A percentile compares a stretch with the other conserved stretches of the same genome.
Conservation (phyloP, 2,888 invertebrate genomes). For the Agonopterix arenella region DNA sequence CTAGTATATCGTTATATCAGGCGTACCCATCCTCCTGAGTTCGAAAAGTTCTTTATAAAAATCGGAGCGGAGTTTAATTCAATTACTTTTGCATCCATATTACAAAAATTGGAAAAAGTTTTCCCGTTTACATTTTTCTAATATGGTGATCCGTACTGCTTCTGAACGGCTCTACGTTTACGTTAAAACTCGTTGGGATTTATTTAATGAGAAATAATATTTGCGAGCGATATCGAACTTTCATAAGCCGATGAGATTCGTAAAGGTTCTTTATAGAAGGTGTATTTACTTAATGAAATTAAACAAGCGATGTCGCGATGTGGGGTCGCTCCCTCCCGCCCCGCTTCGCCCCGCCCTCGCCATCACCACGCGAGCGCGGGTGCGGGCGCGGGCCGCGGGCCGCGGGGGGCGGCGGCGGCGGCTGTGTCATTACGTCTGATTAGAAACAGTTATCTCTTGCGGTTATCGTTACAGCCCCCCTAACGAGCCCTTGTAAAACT, state of each 20-base stretch:
- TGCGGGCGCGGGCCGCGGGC: conserved; percentile 6
- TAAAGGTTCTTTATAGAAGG: conserved; percentile 16
- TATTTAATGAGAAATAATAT: too few species aligned
- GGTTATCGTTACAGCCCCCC: conserved; percentile 65
- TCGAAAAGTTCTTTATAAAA: conserved; percentile 48
- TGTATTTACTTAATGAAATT: conserved; percentile 38
- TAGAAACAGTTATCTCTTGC: conserved; percentile 70
- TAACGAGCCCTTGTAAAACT: conserved; percentile 69
- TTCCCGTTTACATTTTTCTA: neutral
- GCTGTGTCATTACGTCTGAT: conserved; percentile 60
- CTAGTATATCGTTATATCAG: conserved; percentile 69
- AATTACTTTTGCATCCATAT: conserved; percentile 5
- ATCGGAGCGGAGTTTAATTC: conserved; percentile 36
- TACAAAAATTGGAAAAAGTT: conserved; percentile 1
- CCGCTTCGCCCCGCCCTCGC: conserved; percentile 10
- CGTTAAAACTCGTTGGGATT: too few species aligned
- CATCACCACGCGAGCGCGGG: conserved; percentile 9
- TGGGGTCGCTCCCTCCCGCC: conserved; percentile 3
- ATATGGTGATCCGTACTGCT: conserved; percentile 11
- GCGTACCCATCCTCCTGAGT: conserved; percentile 47
- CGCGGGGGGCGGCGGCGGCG: conserved; percentile 26
- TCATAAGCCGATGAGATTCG: conserved; percentile 13
- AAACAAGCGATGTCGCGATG: conserved; percentile 35
- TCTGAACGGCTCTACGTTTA: too few species aligned
- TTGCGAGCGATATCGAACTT: too few species aligned